Conservation (phyloP, 2,113 vertebrate genomes). For the Xenopus laevis region DNA sequence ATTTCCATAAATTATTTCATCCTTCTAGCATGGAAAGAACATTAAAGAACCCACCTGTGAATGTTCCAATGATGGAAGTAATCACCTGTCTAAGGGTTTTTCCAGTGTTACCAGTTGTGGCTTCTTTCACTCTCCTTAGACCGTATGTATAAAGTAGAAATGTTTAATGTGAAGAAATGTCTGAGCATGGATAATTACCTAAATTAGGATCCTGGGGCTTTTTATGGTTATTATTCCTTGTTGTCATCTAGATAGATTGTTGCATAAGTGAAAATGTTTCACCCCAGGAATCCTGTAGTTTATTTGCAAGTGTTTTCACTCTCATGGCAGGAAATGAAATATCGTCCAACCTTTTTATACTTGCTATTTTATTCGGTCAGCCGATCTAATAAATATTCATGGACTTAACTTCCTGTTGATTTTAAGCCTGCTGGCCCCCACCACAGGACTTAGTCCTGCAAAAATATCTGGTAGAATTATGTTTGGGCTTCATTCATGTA, state of each 20-base stretch:
- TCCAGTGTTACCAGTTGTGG: no score
- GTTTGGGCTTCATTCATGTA: conserved; percentile 15
- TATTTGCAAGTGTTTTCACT: conserved; percentile 24
- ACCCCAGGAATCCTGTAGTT: conserved; percentile 27
- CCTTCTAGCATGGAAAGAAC: no score
- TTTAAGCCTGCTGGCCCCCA: conserved; percentile 12
- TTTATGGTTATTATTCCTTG: not conserved
- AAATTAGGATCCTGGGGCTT: conserved; percentile 24
- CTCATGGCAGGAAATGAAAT: conserved; percentile 18
- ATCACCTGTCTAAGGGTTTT: no score
- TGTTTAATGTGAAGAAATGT: not conserved
- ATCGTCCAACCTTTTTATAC: not conserved
- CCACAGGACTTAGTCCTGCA: not conserved
- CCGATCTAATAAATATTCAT: conserved; percentile 35
- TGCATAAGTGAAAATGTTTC: conserved; percentile 7
- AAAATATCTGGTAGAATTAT: conserved; percentile 15
- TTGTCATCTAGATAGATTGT: not conserved
- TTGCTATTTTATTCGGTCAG: not conserved
- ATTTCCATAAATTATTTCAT: conserved; percentile 24
- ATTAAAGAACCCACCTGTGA: no score
- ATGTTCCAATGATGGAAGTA: no score
- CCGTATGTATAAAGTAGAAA: no score
- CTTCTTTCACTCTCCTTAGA: no score
- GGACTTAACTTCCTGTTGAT: conserved; percentile 15
- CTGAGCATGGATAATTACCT: conserved; percentile 8